Base-by-base conservation (phyloP, 2,797 vertebrate genomes). In the Babyrousa celebensis region DNA sequence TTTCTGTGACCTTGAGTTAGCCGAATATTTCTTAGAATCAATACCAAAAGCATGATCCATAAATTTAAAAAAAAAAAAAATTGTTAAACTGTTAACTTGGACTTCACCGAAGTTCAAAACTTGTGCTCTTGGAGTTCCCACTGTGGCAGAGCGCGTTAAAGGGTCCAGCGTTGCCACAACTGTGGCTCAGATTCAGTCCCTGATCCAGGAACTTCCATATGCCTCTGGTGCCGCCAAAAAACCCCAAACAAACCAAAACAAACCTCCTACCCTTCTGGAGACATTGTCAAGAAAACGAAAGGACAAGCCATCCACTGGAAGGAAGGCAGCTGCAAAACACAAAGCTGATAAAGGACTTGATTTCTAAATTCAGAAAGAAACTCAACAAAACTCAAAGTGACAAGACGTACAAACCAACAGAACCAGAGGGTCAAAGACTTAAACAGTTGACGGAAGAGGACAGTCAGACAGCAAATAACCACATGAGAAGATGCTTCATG, bases 271-370 rank as follows among this genome's bases (percentile, higher is more conserved):
- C 86, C 83, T 96, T 95, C 27, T 71, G 63, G 92, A 95, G 43
- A 93, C 32, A 72, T 36, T 48, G 32, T 71, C 32, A 80, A 90
- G 71, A 95, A 94, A 87, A 63, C n/a, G 21, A 92, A 89, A 89
- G 84, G 27, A 68, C 29, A 56, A 97, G n/a, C 12, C 83, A 93
- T 16, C 56, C 36, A 12, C 36, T 27, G 11, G n/a, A 90, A 58
- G 9, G 21, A 48, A 93, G 80, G 48, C 21, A 85, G 23, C 43
- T 65, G 3, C 15, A 78, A 87, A 80, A 52, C 12, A 75, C 6
- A 40, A 91, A 60, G 79, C n/a, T 77, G 23, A 74, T 23, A 80
- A 85, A 68, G 32, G 14, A 85, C 32, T 78, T 94, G 20, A 71
- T 60, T 85, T 43, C 15, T 62, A 20, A 18, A 75, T 87, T 82